A percentile compares a stretch with the other conserved stretches of the same genome.
Conservation (phyloP, 1,140 invertebrate species). For the Anastrepha obliqua region DNA sequence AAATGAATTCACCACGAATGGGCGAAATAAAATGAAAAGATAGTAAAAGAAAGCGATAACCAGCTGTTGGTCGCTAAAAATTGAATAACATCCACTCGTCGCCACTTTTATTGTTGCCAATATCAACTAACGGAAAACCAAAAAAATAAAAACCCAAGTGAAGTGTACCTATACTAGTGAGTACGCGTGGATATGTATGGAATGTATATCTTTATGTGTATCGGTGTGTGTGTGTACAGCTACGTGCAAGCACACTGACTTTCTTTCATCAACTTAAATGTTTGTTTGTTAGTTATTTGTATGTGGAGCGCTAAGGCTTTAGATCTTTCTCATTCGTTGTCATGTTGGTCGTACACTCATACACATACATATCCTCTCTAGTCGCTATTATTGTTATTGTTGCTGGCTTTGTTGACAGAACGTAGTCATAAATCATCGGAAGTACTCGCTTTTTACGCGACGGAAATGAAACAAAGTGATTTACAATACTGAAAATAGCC, state of each 20-base stretch:
- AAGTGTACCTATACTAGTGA: too few species aligned
- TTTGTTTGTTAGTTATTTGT: too few species aligned
- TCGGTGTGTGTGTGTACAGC: too few species aligned
- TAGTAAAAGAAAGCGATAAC: not conserved
- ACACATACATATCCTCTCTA: not conserved
- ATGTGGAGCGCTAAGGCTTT: too few species aligned
- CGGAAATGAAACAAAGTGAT: slow-evolving; percentile 19
- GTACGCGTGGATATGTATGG: too few species aligned
- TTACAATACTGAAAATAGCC: not conserved
- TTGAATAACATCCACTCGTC: slow-evolving; percentile 6
- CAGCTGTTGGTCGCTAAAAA: not conserved
- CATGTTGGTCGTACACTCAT: not conserved
- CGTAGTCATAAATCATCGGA: slow-evolving; percentile 8
- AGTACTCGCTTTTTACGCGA: not conserved
- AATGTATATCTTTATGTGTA: too few species aligned
- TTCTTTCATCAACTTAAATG: too few species aligned
- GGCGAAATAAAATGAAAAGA: not conserved
- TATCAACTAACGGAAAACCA: not conserved
- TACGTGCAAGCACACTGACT: too few species aligned
- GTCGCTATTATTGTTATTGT: not conserved
- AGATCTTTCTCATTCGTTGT: too few species aligned
- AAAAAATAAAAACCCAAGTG: not conserved
- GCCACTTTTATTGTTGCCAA: slow-evolving; percentile 14
- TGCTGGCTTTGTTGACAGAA: not conserved
- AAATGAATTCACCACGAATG: too few species aligned